Base-by-base conservation (phyloP, 2,888 invertebrate genomes). In the Pyrocoelia pectoralis region DNA sequence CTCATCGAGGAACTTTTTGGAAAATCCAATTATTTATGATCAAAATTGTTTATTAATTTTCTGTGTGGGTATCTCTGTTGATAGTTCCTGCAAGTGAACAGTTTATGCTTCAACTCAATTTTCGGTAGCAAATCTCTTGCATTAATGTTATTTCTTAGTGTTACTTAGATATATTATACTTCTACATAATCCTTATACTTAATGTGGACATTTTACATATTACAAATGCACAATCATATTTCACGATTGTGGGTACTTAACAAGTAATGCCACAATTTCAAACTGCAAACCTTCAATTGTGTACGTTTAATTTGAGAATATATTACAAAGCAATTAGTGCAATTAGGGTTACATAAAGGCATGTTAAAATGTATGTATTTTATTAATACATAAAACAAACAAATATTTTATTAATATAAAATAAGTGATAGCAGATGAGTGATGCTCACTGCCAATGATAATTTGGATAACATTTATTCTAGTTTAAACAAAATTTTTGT, bases 351-450 rank as follows among this genome's bases (percentile, higher is more conserved):
- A 61, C 51, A 61, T 40, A 50, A 61, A 51, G 61, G 61, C 56
- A 49, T 61, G 61, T 61, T 46, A 43, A 43, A n/a, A 43, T 15
- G 8, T 14, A 43, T 43, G 41, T 43, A 43, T 43, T 13, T 9
- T 43, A 9, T 8, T 13, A 43, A 43, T 43, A 43, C 41, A 43
- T 43, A 15, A 43, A 43, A 43, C 41, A 15, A n/a, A 33, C 33
- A 61, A 56, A 56, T 62, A 62, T 62, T 62, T 62, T 62, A 62
- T 52, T 56, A 62, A 50, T 56, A 46, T 62, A 62, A 58, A 46
- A 52, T 62, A 56, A 41, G 62, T 62, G 62, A 57, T 62, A 62
- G 53, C 62, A 57, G 56, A 62, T 55, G 57, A 62, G 56, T 19
- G 29, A 9, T 19, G 13, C 53, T 62, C 56, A 40, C 56, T 62